Percentiles rank a stretch among this genome's conserved stretches.
Conservation (phyloP, 23 tunicate genomes). For the Halocynthia aurantium region DNA sequence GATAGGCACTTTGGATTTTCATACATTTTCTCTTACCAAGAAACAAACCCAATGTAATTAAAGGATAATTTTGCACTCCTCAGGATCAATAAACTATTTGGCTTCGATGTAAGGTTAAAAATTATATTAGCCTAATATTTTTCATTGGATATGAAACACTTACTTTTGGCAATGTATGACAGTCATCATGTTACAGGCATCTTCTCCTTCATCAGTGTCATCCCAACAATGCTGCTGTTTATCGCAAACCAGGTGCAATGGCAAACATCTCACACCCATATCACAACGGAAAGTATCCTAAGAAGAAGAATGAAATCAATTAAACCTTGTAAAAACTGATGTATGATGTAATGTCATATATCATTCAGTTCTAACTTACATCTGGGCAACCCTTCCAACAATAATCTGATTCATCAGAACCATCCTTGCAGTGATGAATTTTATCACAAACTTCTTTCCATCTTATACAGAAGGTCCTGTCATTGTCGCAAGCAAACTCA, state of each 20-base stretch:
- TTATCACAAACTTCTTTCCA: slow-evolving; percentile 54
- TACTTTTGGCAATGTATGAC: not conserved
- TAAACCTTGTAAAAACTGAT: not conserved
- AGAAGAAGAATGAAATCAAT: not conserved
- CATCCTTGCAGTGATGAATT: slow-evolving; percentile 32
- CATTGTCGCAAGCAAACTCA: slow-evolving; percentile 40
- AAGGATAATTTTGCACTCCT: no score
- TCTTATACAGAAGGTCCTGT: slow-evolving; percentile 21
- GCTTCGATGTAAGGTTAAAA: no score
- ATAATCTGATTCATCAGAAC: slow-evolving; percentile 43
- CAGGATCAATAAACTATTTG: no score
- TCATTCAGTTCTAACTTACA: slow-evolving; percentile 5
- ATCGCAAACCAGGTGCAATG: slow-evolving; percentile 31
- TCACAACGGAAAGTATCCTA: slow-evolving; percentile 44
- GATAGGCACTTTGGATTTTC: not conserved
- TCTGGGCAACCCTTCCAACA: slow-evolving; percentile 49
- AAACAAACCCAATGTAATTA: not conserved
- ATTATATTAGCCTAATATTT: no score
- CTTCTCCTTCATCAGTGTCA: slow-evolving; percentile 28
- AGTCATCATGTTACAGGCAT: slow-evolving; percentile 13
- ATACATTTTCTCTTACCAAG: not conserved
- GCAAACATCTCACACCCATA: slow-evolving; percentile 33
- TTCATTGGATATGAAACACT: no score
- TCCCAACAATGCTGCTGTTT: slow-evolving; percentile 36
- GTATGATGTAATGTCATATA: not conserved